Evolutionary conservation across 2,888 invertebrate genomes (phyloP), one percentile per base, ranked within the genome.

Genomic region (Rhynchonema sp.): DNA sequence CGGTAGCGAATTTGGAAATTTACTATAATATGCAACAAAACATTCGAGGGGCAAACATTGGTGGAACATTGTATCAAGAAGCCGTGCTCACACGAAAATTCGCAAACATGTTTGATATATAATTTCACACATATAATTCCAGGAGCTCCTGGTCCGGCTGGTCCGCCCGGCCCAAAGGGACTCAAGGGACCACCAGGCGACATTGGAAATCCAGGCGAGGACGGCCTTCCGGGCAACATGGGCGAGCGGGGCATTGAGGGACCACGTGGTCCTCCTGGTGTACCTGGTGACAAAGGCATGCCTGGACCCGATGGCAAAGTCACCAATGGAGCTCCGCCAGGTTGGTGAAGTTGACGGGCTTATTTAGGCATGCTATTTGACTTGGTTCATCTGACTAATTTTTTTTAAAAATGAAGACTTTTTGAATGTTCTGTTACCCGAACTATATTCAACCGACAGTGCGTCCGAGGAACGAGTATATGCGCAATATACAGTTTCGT

Each of bases 81-180:
- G n/a, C n/a, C n/a, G n/a, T n/a, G n/a, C n/a, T n/a, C n/a, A n/a
- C n/a, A n/a, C 17, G 25, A 13, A n/a, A 38, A 2, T 6, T n/a
- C 29, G 3, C 29, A 6, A 52, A 52, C 58, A 46, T 29, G 62
- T 62, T 53, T 20, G 20, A 59, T 54, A 55, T 49, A 46, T 38
- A 54, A 46, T n/a, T n/a, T n/a, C 9, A 38, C 38, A 20, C n/a
- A 20, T 22, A 13, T 54, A 13, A 54, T 54, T 54, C 27, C 52
- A 57, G 57, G 54, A 46, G 60, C 61, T 25, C 59, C 61, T 38
- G 60, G 62, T 38, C 56, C 62, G 17, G 59, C 67, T n/a, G 70
- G 71, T 59, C 71, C 71, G 55, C 69, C 69, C 53, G 71, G 69
- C 60, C 69, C 67, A 0, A 68, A 66, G 57, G 67, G 67, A 17